These are phyloP conservation scores for Drosophila orosa DNA, from an alignment of 1,140 invertebrate species.

Conservation along the genomic window DNA sequence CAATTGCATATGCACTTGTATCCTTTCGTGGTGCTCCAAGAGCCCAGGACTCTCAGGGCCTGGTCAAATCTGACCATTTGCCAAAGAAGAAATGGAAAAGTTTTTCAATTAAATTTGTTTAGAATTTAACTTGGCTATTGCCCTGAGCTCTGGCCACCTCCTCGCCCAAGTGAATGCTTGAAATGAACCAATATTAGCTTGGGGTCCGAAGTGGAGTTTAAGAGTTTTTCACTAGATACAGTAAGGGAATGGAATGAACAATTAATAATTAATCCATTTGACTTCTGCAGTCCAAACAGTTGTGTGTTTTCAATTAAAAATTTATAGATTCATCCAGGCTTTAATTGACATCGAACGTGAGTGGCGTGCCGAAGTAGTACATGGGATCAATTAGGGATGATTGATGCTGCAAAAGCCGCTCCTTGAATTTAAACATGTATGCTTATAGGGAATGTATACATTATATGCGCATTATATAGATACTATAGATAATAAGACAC, in stretches of 20 bases:
- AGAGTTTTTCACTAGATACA: constrained; percentile 8
- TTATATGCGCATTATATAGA: background rate
- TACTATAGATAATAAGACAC: background rate
- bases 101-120: constrained; percentile 82
- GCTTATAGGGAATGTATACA: background rate
- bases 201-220: constrained; percentile 10
- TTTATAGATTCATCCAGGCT: constrained; percentile 39
- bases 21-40: constrained; percentile 38
- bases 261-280: constrained; percentile 51
- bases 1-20: constrained; percentile 77
- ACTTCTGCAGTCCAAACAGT: constrained; percentile 22
- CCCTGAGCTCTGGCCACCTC: constrained; percentile 32
- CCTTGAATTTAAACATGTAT: background rate
- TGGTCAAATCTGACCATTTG: constrained; percentile 58
- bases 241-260: constrained; percentile 10
- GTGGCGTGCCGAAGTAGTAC: constrained; percentile 36
- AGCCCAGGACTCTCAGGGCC: constrained; percentile 4
- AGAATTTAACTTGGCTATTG: constrained; percentile 75
- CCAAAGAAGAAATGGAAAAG: constrained; percentile 58
- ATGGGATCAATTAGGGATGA: constrained; percentile 48
- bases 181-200: constrained; percentile 23
- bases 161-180: constrained; percentile 20
- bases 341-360: constrained; percentile 55
- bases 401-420: constrained; percentile 30
- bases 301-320: constrained; percentile 58